These are phyloP conservation scores for Rhincodon typus DNA, from an alignment of 2,797 vertebrate genomes.

Conservation along the genomic window DNA sequence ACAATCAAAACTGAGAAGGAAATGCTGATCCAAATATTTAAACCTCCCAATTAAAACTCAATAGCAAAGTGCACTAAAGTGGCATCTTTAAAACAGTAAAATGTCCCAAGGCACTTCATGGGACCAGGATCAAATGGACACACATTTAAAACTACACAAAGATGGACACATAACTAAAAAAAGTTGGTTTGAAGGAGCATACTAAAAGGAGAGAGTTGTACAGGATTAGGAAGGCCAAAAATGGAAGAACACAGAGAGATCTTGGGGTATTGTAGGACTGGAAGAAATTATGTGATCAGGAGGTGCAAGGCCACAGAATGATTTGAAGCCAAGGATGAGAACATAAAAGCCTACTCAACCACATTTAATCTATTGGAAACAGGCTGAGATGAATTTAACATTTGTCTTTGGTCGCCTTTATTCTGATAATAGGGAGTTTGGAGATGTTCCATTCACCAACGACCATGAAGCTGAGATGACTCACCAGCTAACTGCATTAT, in stretches of 20 bases:
- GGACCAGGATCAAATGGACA: background rate
- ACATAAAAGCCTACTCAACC: background rate
- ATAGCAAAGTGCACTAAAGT: background rate
- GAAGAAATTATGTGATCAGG: background rate
- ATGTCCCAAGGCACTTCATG: background rate
- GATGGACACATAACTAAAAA: background rate
- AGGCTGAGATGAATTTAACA: background rate
- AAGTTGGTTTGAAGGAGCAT: background rate
- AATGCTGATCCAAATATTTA: background rate
- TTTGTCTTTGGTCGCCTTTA: background rate
- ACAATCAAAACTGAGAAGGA: background rate
- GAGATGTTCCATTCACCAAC: background rate
- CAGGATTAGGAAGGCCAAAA: background rate
- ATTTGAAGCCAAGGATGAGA: background rate
- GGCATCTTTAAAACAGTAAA: background rate
- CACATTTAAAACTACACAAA: background rate
- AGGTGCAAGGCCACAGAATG: background rate
- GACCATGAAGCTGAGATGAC: background rate
- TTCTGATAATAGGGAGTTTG: background rate
- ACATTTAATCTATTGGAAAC: background rate
- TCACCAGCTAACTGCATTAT: background rate
- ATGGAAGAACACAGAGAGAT: background rate
- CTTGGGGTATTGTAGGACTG: background rate
- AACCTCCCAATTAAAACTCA: background rate
- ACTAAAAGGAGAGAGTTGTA: background rate